A percentile compares a stretch with the other conserved stretches of the same genome.
phyloP scores from a whole-genome alignment of 2,113 vertebrate species.

The Stigmatopora nigra region DNA sequence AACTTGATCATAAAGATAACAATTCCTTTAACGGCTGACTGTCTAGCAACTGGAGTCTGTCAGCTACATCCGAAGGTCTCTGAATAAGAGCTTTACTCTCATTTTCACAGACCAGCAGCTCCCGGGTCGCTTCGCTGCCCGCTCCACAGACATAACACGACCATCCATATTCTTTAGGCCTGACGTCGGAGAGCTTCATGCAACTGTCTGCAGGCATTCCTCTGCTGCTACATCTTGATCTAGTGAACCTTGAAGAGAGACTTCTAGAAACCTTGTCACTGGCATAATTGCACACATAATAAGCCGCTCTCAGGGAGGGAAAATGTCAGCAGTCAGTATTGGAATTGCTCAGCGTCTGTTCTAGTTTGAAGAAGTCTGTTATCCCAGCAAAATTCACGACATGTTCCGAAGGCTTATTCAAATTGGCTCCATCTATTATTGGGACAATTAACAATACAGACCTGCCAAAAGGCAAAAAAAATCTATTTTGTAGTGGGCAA shows the following conservation, averaged over 20 bases:
- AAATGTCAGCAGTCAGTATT: slow-evolving; percentile 45
- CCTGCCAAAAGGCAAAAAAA: neutral
- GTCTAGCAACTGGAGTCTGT: slow-evolving; percentile 35
- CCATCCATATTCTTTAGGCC: slow-evolving; percentile 48
- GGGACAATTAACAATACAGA: neutral
- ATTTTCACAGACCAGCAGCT: slow-evolving; percentile 56
- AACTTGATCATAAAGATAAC: too few relatives aligned
- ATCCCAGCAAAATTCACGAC: slow-evolving; percentile 9
- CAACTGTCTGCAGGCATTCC: slow-evolving; percentile 38
- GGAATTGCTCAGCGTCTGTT: slow-evolving; percentile 40
- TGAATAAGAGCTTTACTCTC: slow-evolving; percentile 46
- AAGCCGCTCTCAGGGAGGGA: slow-evolving; percentile 22
- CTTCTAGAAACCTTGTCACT: slow-evolving; percentile 45
- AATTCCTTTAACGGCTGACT: slow-evolving; percentile 19
- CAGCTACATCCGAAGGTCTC: slow-evolving; percentile 35
- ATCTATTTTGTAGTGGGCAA: too few relatives aligned
- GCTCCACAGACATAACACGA: slow-evolving; percentile 35
- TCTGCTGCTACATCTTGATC: slow-evolving; percentile 51
- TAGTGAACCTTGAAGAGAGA: slow-evolving; percentile 31
- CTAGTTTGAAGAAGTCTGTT: slow-evolving; percentile 36
- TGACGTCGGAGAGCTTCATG: slow-evolving; percentile 28
- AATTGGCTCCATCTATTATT: neutral
- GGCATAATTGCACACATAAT: slow-evolving; percentile 54
- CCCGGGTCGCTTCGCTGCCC: slow-evolving; percentile 32
- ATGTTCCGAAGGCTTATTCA: slow-evolving; percentile 19